phyloP scores from a whole-genome alignment of 1,140 invertebrate genomes.

The Contarinia nasturtii region DNA sequence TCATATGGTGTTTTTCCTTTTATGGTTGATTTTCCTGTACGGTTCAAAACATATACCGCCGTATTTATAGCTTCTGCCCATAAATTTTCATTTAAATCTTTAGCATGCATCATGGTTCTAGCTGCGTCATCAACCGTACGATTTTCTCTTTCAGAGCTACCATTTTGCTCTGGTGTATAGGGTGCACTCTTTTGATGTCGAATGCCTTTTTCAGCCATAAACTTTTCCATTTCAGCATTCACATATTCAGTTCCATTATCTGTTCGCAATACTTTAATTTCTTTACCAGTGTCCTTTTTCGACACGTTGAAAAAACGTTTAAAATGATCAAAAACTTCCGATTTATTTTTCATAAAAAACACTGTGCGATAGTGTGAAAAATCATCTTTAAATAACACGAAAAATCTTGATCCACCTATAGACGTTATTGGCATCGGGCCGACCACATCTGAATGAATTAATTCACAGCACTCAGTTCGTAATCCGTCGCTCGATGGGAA shows the following conservation, averaged over 20 bases:
- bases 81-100: constrained; percentile 11
- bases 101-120: constrained; percentile 12
- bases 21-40: neutral
- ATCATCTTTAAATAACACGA: constrained; percentile 10
- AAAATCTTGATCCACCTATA: constrained; percentile 12
- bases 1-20: constrained; percentile 8
- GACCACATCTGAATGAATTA: constrained; percentile 14
- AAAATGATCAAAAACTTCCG: neutral
- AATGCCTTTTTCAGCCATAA: constrained; percentile 4
- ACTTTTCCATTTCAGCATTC: constrained; percentile 1
- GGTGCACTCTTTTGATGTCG: constrained; percentile 6
- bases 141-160: constrained; percentile 6
- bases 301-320: neutral
- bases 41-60: constrained; percentile 19
- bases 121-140: constrained; percentile 7
- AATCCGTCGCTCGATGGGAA: constrained; percentile 12
- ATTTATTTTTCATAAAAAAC: neutral
- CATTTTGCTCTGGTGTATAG: constrained; percentile 7
- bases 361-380: constrained; percentile 2
- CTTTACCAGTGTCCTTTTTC: constrained; percentile 3
- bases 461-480: constrained; percentile 11
- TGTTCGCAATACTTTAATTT: constrained; percentile 13
- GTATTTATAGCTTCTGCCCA: constrained; percentile 24
- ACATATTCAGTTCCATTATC: constrained; percentile 24
- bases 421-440: constrained; percentile 12